Conservation (phyloP, 2,797 vertebrate species). For the Cryptoblepharus egeriae region DNA sequence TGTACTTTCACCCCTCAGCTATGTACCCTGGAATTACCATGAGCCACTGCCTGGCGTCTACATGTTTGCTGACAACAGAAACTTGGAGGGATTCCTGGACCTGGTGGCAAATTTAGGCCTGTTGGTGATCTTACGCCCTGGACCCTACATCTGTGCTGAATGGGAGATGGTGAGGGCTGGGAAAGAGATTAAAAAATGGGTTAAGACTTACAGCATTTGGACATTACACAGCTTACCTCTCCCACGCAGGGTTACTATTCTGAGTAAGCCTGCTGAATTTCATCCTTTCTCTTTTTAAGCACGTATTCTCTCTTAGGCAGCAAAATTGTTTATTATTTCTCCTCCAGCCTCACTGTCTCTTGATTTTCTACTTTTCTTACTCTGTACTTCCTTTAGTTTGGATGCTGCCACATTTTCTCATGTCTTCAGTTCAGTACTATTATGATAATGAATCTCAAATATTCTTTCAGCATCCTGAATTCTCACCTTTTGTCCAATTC, state of each 20-base stretch:
- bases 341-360: background rate
- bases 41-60: constrained; percentile 85
- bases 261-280: background rate
- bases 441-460: background rate
- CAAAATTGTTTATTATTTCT: background rate
- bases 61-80: constrained; percentile 85
- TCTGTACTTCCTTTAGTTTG: background rate
- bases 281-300: background rate
- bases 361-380: background rate
- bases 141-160: constrained; percentile 98
- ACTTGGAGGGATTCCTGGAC: constrained; percentile 89
- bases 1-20: constrained; percentile 76
- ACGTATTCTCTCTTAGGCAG: no score
- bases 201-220: background rate
- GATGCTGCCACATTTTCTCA: background rate
- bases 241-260: background rate
- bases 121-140: constrained; percentile 93
- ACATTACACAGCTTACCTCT: background rate
- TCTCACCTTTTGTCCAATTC: background rate
- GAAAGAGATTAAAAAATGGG: constrained; percentile 14
- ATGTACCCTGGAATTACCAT: constrained; percentile 97
- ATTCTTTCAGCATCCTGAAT: background rate
- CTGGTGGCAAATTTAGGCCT: constrained; percentile 88
- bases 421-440: background rate
- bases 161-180: constrained; percentile 94